Percentiles rank a stretch among this genome's conserved stretches.
Evolutionary conservation across 1,140 invertebrate species (phyloP).

Genomic region (Pomacea maculata): DNA sequence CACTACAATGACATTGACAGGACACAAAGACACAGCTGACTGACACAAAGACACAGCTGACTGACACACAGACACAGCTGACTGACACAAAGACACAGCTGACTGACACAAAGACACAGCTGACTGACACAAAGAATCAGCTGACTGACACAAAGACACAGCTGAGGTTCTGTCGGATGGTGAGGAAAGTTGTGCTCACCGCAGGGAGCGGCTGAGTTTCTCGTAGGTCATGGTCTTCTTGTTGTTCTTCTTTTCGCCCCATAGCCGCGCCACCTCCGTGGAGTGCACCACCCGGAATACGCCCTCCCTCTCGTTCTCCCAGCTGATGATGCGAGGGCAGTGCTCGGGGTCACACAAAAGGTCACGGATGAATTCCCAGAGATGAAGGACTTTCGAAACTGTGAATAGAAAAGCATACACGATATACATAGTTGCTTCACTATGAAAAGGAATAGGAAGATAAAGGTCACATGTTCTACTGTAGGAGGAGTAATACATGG

Average conservation of each 20-base stretch:
- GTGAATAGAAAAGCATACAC: neutral
- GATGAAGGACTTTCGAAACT: constrained; percentile 57
- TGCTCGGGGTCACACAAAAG: constrained; percentile 47
- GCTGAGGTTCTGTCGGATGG: neutral
- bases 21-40: too few relatives aligned
- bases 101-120: neutral
- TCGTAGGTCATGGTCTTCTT: constrained; percentile 94
- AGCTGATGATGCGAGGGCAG: constrained; percentile 71
- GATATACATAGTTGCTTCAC: too few relatives aligned
- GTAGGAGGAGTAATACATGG: too few relatives aligned
- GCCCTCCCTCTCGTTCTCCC: constrained; percentile 86
- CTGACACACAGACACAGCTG: too few relatives aligned
- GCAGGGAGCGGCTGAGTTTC: constrained; percentile 91
- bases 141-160: too few relatives aligned
- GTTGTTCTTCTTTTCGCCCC: constrained; percentile 82
- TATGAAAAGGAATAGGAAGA: too few relatives aligned
- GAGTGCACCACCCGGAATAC: constrained; percentile 90
- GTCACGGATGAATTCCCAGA: constrained; percentile 64
- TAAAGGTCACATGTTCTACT: too few relatives aligned
- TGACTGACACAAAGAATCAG: neutral
- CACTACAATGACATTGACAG: too few relatives aligned
- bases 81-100: neutral
- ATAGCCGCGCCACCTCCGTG: constrained; percentile 86
- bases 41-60: too few relatives aligned
- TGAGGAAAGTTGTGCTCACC: constrained; percentile 68